Evolutionary conservation across 1,140 invertebrate species (phyloP).

Genomic region (Dendrolimus punctatus): DNA sequence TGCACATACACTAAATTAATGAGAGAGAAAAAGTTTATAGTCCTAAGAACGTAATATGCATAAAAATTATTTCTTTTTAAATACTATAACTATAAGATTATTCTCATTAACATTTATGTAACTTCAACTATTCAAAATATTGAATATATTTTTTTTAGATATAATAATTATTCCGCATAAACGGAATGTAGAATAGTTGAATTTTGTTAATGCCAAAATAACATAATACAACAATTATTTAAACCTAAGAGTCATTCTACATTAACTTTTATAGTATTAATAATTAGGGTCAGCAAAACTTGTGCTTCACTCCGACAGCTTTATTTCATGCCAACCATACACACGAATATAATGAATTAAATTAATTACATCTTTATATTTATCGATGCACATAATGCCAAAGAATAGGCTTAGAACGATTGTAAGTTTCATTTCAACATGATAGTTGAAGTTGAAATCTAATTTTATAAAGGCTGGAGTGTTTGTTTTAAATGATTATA

Average conservation of each 20-base stretch:
- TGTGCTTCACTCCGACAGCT: constrained; percentile 40
- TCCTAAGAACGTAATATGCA: constrained; percentile 12
- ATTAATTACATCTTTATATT: not conserved
- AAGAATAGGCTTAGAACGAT: too few species aligned
- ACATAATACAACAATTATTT: constrained; percentile 58
- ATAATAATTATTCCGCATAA: constrained; percentile 16
- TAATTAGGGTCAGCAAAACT: constrained; percentile 49
- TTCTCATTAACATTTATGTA: constrained; percentile 40
- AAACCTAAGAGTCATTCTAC: constrained; percentile 45
- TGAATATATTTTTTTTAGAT: constrained; percentile 23
- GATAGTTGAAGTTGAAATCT: too few species aligned
- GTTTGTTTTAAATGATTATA: too few species aligned
- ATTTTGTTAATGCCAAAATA: constrained; percentile 37
- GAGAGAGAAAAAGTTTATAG: constrained; percentile 7
- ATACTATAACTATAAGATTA: constrained; percentile 26
- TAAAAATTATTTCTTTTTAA: constrained; percentile 5
- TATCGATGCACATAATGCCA: not conserved
- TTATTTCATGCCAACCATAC: constrained; percentile 10
- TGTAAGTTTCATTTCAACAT: too few species aligned
- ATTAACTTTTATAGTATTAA: constrained; percentile 24
- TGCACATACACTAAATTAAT: constrained; percentile 63
- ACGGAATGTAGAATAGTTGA: constrained; percentile 39
- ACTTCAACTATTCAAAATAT: constrained; percentile 41
- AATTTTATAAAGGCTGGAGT: too few species aligned
- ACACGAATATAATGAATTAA: constrained; percentile 1